These are phyloP conservation scores for Lasaia peninsularis DNA, from an alignment of 1,140 invertebrate genomes.

Conservation along the genomic window DNA sequence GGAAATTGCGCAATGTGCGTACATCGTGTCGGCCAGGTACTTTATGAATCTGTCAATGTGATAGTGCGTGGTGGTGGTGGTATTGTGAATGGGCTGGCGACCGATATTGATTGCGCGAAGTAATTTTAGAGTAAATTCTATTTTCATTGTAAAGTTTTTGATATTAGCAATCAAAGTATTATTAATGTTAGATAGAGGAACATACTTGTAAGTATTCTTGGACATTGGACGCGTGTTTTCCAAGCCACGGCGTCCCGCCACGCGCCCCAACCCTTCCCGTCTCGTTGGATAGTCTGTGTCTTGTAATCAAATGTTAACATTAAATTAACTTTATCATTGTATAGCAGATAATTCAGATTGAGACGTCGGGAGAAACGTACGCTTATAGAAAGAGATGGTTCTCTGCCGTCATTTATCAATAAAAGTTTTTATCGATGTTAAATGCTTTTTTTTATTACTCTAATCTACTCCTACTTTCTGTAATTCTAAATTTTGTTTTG, in stretches of 20 bases:
- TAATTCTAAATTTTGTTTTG: too few relatives aligned
- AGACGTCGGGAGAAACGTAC: conserved; percentile 69
- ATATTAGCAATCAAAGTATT: conserved; percentile 71
- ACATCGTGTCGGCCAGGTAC: conserved; percentile 33
- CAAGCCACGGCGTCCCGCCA: conserved; percentile 50
- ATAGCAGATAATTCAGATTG: conserved; percentile 54
- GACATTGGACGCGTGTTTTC: conserved; percentile 60
- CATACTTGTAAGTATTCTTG: conserved; percentile 60
- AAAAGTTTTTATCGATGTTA: conserved; percentile 76
- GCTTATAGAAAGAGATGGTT: conserved; percentile 62
- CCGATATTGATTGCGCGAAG: conserved; percentile 55
- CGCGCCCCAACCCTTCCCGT: conserved; percentile 49
- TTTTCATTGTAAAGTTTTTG: conserved; percentile 76
- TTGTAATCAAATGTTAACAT: conserved; percentile 68
- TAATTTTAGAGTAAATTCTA: conserved; percentile 76
- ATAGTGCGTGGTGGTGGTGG: conserved; percentile 64
- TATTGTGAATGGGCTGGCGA: conserved; percentile 58
- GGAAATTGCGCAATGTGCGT: conserved; percentile 24
- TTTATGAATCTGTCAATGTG: conserved; percentile 75
- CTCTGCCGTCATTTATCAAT: conserved; percentile 64
- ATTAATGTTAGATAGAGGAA: conserved; percentile 72
- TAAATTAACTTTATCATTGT: conserved; percentile 63
- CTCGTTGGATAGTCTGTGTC: conserved; percentile 61
- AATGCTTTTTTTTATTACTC: conserved; percentile 30
- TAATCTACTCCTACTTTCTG: too few relatives aligned